Percentiles rank a stretch among this genome's conserved stretches.
Conservation (phyloP, 1,140 invertebrate genomes). For the Drosophila simulans region DNA sequence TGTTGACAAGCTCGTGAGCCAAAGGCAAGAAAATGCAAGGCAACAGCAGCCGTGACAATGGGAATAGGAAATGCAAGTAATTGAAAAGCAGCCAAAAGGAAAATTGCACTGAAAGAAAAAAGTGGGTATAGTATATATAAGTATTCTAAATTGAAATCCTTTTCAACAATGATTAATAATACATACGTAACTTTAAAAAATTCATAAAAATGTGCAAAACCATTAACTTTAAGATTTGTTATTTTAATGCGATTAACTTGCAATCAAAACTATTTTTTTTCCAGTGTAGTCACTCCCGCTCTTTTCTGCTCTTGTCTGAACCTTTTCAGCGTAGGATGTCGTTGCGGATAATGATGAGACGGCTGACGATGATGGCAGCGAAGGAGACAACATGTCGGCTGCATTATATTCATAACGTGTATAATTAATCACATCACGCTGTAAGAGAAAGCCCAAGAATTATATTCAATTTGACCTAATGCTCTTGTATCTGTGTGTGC, state of each 20-base stretch:
- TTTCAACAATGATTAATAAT: too few species aligned
- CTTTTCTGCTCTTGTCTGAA: conserved; percentile 11
- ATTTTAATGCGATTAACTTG: too few species aligned
- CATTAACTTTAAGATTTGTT: too few species aligned
- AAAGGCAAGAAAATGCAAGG: conserved; percentile 61
- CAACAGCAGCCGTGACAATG: conserved; percentile 40
- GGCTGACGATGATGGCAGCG: conserved; percentile 37
- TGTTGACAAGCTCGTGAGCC: conserved; percentile 73
- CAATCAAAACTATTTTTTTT: neutral
- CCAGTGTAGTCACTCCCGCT: conserved; percentile 11
- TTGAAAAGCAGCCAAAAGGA: conserved; percentile 58
- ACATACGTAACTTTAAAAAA: neutral
- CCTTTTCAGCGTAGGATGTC: conserved; percentile 27
- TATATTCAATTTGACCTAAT: conserved; percentile 65
- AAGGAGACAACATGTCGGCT: conserved; percentile 62
- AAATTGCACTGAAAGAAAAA: conserved; percentile 21
- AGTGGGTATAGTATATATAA: too few species aligned
- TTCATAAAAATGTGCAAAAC: too few species aligned
- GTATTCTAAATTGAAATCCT: too few species aligned
- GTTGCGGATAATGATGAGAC: conserved; percentile 40
- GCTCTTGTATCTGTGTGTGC: conserved; percentile 21
- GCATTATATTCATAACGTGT: conserved; percentile 61
- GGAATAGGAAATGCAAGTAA: conserved; percentile 61
- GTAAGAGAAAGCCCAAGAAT: conserved; percentile 49
- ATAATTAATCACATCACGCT: conserved; percentile 70